These are phyloP conservation scores for Hydropsyche tenuis DNA, from an alignment of 1,140 invertebrate species.

Conservation along the genomic window DNA sequence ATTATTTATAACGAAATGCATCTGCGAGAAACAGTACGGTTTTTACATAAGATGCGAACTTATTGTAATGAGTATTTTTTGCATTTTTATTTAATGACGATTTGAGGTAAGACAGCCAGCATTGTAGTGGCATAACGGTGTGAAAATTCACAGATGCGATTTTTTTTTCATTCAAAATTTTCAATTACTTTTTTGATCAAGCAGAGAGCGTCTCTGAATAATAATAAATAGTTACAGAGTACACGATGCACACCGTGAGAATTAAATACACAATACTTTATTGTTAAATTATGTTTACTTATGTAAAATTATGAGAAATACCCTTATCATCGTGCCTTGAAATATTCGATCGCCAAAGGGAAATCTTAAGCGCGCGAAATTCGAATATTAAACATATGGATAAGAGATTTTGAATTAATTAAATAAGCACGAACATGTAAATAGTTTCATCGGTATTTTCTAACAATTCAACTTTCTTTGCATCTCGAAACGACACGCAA, in stretches of 20 bases:
- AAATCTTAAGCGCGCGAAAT: neutral
- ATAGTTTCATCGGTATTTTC: conserved; percentile 10
- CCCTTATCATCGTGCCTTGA: conserved; percentile 2
- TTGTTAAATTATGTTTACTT: conserved; percentile 38
- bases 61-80: too few relatives aligned
- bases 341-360: neutral
- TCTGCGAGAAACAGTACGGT: too few relatives aligned
- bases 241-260: conserved; percentile 30
- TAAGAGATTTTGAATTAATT: too few relatives aligned
- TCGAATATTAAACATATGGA: too few relatives aligned
- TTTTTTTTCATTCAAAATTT: conserved; percentile 1
- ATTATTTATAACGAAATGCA: too few relatives aligned
- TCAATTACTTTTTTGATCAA: neutral
- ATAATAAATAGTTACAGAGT: too few relatives aligned
- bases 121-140: neutral
- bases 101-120: too few relatives aligned
- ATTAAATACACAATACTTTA: conserved; percentile 4
- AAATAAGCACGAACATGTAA: neutral
- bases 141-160: conserved; percentile 6
- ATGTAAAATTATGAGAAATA: conserved; percentile 33
- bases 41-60: too few relatives aligned
- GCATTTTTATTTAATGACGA: too few relatives aligned
- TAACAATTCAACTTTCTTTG: conserved; percentile 18
- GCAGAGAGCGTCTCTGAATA: neutral
- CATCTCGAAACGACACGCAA: neutral